Percentiles rank a stretch among this genome's conserved stretches.
Evolutionary conservation across 2,113 vertebrate genomes (phyloP).

Genomic region (Halcyon senegalensis): DNA sequence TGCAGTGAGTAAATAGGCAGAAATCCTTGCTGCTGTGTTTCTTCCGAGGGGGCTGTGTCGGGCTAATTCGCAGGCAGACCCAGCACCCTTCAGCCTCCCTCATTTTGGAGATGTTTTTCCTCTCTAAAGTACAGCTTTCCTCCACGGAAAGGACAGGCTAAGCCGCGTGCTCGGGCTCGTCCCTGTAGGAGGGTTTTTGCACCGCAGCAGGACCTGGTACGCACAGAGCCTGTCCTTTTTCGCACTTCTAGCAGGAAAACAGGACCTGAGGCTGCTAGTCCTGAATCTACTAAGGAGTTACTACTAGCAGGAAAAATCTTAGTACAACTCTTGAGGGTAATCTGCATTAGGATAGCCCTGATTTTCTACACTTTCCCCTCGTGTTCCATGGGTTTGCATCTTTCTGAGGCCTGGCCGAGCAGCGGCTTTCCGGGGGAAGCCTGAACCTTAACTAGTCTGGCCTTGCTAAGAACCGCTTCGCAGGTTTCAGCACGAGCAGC

Average conservation of each 20-base stretch:
- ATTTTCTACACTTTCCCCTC: neutral
- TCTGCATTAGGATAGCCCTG: neutral
- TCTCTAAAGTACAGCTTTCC: neutral
- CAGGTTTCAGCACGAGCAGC: neutral
- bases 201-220: neutral
- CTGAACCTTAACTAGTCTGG: too few relatives aligned
- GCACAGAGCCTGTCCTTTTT: neutral
- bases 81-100: neutral
- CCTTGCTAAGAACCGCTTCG: too few relatives aligned
- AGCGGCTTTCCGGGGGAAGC: neutral
- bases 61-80: neutral
- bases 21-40: neutral
- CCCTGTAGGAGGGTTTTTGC: neutral
- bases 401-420: neutral
- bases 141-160: accelerated
- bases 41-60: neutral
- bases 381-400: accelerated
- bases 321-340: neutral
- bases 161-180: neutral
- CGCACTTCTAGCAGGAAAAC: neutral
- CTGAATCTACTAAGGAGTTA: accelerated
- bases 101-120: neutral
- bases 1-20: neutral
- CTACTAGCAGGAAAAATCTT: neutral
- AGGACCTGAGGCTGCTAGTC: neutral